Evolutionary conservation across 1,140 invertebrate species (phyloP).

Genomic region (Hyposmocoma kahamanoa): DNA sequence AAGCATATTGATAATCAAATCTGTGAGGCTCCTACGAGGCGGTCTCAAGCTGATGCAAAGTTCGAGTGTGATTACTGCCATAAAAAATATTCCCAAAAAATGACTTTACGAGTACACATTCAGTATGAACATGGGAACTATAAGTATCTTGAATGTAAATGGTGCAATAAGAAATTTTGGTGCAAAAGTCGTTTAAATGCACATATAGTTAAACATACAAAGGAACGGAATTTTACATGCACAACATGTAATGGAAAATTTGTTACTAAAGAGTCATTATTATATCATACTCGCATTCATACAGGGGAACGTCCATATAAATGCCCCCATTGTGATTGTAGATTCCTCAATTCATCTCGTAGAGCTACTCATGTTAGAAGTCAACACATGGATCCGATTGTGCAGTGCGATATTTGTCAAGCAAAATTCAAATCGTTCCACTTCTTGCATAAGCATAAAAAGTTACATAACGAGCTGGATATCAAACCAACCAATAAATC

Average conservation of each 20-base stretch:
- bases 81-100: conserved; percentile 58
- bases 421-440: conserved; percentile 33
- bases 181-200: conserved; percentile 48
- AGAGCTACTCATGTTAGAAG: conserved; percentile 46
- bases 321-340: conserved; percentile 42
- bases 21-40: conserved; percentile 31
- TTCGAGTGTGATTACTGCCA: conserved; percentile 58
- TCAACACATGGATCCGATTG: conserved; percentile 30
- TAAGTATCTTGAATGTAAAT: conserved; percentile 49
- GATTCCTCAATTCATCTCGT: conserved; percentile 49
- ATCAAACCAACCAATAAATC: no score
- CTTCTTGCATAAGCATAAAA: conserved; percentile 40
- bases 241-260: conserved; percentile 55
- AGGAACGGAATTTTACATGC: conserved; percentile 59
- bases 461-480: conserved; percentile 25
- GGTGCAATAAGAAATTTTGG: conserved; percentile 58
- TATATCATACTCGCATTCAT: conserved; percentile 63
- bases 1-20: conserved; percentile 56
- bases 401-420: conserved; percentile 39
- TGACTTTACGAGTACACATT: conserved; percentile 53
- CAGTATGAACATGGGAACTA: conserved; percentile 59
- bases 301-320: conserved; percentile 69
- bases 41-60: conserved; percentile 38
- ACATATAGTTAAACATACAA: conserved; percentile 67
- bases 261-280: conserved; percentile 54